Base-by-base conservation (phyloP, 1,140 invertebrate genomes). In the Leucophenga varia region DNA sequence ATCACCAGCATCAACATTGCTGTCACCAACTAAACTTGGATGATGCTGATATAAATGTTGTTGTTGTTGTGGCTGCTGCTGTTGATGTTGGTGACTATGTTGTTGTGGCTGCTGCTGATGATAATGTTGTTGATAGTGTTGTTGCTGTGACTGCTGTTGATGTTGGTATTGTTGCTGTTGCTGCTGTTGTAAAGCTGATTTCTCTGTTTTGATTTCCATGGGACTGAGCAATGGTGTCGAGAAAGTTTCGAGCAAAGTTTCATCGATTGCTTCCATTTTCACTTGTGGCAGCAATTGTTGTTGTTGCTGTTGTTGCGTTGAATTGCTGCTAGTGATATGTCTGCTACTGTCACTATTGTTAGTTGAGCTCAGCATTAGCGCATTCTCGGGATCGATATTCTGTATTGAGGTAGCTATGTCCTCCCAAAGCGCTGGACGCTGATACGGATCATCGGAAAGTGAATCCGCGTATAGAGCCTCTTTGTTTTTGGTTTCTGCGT, bases 331-430 rank as follows among this genome's bases (percentile, higher is more conserved):
- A 30, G 45, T 9, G 40, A 38, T 12, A 42, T 30, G n/a, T 13
- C 6, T 18, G 20, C 6, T 41, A 18, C 1, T 47, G 35, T 48
- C 43, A 20, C 43, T 55, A 57, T 30, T 50, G 38, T 51, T 57
- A 12, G 47, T 49, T 43, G 70, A 79, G 30, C 83, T 86, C 52
- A 91, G 77, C 87, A 92, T 90, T 67, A 90, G 87, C n/a, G 89
- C 87, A 69, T 90, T 91, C 71, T 91, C 89, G 12, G 89, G 89
- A 71, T 92, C 89, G 54, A 91, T 85, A 73, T 91, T 91, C 59
- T 90, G 86, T 71, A 93, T 91, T 57, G 88, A 90, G 64, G 88
- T 89, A 36, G 89, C 86, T 69, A 93, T 91, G 78, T 92, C 90
- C 75, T 93, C 90, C 90, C 90, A 93, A 6, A 90, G 79, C 12